These are phyloP conservation scores for Microlaimidae sp. DNA, from an alignment of 2,888 invertebrate species.

Conservation along the genomic window DNA sequence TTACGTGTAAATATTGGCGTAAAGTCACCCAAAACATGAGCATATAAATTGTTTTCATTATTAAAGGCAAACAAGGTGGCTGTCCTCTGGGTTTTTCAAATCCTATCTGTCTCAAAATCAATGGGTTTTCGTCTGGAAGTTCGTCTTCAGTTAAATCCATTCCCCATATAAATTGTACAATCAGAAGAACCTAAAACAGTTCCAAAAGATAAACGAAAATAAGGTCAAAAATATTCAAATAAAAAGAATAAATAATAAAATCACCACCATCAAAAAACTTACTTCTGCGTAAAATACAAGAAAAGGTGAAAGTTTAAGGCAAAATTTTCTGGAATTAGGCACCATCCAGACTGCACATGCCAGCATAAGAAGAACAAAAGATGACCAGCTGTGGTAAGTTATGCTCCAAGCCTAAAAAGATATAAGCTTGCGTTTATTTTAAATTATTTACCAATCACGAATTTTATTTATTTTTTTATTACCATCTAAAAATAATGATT, in stretches of 20 bases:
- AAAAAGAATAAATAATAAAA: no score
- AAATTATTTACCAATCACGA: no score
- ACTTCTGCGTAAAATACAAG: slow-evolving; percentile 66
- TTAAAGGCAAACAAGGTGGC: slow-evolving; percentile 17
- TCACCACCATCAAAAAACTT: neutral
- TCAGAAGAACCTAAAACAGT: slow-evolving; percentile 46
- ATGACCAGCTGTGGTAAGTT: slow-evolving; percentile 89
- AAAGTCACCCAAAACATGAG: slow-evolving; percentile 89
- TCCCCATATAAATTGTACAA: slow-evolving; percentile 61
- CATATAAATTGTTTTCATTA: slow-evolving; percentile 53
- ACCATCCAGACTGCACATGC: slow-evolving; percentile 88
- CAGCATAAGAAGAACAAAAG: slow-evolving; percentile 78
- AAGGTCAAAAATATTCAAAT: no score
- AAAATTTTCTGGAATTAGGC: slow-evolving; percentile 73
- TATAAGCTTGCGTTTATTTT: no score
- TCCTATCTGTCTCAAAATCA: slow-evolving; percentile 20
- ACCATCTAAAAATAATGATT: no score
- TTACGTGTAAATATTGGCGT: slow-evolving; percentile 66
- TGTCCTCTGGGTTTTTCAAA: slow-evolving; percentile 18
- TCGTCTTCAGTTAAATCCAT: slow-evolving; percentile 67
- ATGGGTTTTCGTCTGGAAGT: slow-evolving; percentile 46
- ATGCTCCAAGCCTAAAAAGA: slow-evolving; percentile 91
- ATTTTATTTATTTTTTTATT: no score
- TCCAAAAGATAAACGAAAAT: no score
- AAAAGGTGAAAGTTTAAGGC: slow-evolving; percentile 72